phyloP scores from a whole-genome alignment of 2,113 vertebrate species.

The Benitochromis conjunctus region DNA sequence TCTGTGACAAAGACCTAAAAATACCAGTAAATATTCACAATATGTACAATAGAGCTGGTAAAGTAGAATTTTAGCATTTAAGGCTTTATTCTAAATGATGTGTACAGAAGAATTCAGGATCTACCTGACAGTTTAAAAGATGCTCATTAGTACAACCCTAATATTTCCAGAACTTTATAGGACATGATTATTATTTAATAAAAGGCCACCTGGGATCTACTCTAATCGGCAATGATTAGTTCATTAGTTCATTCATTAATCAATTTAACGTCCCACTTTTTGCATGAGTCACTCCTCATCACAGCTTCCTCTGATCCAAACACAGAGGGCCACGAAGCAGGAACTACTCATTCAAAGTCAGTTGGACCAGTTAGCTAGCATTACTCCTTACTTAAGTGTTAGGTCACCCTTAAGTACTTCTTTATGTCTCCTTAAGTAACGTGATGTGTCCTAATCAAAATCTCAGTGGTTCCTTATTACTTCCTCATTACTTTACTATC shows the following conservation, averaged over 20 bases:
- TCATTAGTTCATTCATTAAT: neutral
- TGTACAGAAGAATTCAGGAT: neutral
- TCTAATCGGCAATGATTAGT: neutral
- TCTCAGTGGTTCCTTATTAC: neutral
- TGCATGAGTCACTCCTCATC: neutral
- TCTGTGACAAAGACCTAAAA: neutral
- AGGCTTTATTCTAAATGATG: neutral
- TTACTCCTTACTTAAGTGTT: neutral
- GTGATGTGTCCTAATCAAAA: neutral
- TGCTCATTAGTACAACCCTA: neutral
- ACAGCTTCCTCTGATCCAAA: neutral
- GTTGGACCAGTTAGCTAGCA: neutral
- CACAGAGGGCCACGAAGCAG: neutral
- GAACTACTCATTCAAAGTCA: neutral
- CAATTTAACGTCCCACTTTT: neutral
- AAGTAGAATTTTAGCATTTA: neutral
- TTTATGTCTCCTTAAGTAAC: neutral
- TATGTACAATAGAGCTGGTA: neutral
- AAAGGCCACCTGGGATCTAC: neutral
- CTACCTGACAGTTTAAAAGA: neutral
- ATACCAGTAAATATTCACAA: neutral
- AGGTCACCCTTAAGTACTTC: neutral
- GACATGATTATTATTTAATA: neutral
- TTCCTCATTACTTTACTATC: neutral
- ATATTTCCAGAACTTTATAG: neutral